Conservation (phyloP, 1,140 invertebrate species). For the Luehdorfia chinensis region DNA sequence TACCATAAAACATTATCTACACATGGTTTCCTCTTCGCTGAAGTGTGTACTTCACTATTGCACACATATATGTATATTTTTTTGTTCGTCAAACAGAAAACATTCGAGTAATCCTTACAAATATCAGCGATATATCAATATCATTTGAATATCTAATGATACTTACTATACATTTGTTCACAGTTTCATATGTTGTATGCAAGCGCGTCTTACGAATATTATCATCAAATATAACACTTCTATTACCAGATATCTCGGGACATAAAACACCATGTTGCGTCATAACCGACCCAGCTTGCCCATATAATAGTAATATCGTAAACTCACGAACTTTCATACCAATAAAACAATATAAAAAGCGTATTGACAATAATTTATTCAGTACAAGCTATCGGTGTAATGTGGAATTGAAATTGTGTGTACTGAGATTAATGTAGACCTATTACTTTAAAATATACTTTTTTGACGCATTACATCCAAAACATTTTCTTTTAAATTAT, state of each 20-base stretch:
- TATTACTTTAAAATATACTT: neutral
- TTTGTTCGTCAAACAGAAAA: constrained; percentile 9
- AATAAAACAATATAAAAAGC: constrained; percentile 70
- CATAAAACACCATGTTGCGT: constrained; percentile 51
- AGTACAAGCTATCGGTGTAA: constrained; percentile 33
- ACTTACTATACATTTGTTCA: constrained; percentile 25
- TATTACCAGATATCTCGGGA: constrained; percentile 28
- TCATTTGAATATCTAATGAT: constrained; percentile 19
- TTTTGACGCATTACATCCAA: neutral
- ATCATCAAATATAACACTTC: constrained; percentile 36
- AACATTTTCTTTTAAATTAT: too few relatives aligned
- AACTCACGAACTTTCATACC: constrained; percentile 57
- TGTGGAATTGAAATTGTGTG: constrained; percentile 15
- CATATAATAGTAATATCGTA: constrained; percentile 51
- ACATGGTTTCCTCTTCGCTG: constrained; percentile 8
- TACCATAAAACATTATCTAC: constrained; percentile 12
- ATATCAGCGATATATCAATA: constrained; percentile 17
- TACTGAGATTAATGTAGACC: neutral
- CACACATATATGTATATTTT: neutral
- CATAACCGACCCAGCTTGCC: constrained; percentile 31
- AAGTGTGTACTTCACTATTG: constrained; percentile 4
- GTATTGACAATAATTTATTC: constrained; percentile 70
- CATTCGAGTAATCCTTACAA: constrained; percentile 8
- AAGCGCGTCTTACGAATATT: constrained; percentile 27
- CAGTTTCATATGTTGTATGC: constrained; percentile 21